These are phyloP conservation scores for Dipodomys stephensi DNA, from an alignment of 2,113 vertebrate genomes.

Conservation along the genomic window DNA sequence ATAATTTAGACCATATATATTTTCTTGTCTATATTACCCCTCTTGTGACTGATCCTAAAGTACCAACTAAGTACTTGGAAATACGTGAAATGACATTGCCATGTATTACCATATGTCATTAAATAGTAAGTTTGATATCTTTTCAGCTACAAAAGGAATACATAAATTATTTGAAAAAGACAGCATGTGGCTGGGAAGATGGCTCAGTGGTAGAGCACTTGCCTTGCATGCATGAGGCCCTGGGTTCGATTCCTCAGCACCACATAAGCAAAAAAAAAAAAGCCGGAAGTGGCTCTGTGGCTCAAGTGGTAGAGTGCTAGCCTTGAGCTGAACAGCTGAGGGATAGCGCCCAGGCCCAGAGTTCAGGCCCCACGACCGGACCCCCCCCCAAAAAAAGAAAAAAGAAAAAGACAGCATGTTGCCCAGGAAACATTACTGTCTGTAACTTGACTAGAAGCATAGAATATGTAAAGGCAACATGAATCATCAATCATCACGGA, in stretches of 20 bases:
- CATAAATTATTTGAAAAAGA: not conserved
- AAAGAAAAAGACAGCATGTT: not conserved
- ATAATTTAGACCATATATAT: not conserved
- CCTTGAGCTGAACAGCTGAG: no score
- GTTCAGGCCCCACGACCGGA: no score
- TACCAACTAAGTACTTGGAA: not conserved
- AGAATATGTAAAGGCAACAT: not conserved
- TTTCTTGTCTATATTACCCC: not conserved
- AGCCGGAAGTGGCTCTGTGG: no score
- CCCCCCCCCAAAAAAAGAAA: not conserved
- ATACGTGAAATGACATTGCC: not conserved
- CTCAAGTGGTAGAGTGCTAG: no score
- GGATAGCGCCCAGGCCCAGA: no score
- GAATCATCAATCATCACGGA: not conserved
- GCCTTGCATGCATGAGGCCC: no score
- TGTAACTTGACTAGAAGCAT: not conserved
- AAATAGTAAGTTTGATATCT: not conserved
- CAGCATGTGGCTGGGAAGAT: no score
- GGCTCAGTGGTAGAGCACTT: no score
- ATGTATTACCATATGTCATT: not conserved
- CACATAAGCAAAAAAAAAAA: no score
- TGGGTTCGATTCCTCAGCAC: no score
- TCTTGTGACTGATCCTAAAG: not conserved
- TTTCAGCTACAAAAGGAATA: not conserved
- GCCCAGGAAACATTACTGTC: not conserved